phyloP scores from a whole-genome alignment of 2,113 vertebrate genomes.

The Salvelinus alpinus region DNA sequence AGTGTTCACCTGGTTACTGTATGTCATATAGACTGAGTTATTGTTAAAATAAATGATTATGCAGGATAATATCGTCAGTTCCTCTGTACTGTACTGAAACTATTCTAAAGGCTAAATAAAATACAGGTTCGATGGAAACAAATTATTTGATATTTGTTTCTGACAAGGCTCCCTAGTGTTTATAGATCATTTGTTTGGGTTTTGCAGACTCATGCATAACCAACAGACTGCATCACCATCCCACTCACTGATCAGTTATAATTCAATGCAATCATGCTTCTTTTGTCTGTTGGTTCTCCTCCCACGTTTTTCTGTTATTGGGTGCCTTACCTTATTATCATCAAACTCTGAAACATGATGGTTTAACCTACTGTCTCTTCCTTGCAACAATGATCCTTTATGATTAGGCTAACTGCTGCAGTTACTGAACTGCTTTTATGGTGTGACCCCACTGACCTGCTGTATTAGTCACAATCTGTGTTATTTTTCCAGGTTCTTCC shows the following conservation, averaged over 20 bases:
- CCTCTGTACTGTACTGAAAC: background rate
- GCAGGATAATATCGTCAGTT: too few species aligned
- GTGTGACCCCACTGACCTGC: too few species aligned
- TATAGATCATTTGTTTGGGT: background rate
- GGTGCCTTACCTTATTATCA: background rate
- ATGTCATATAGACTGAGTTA: background rate
- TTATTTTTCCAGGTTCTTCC: too few species aligned
- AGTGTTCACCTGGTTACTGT: background rate
- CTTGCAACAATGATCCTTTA: background rate
- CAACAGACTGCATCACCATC: background rate
- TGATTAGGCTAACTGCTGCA: too few species aligned
- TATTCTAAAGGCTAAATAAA: background rate
- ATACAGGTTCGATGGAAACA: background rate
- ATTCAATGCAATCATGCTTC: background rate
- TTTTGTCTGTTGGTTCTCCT: slow-evolving; percentile 3
- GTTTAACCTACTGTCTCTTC: background rate
- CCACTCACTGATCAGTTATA: background rate
- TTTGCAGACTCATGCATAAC: background rate
- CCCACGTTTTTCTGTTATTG: background rate
- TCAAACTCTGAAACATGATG: background rate
- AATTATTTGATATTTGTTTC: background rate
- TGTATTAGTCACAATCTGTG: too few species aligned
- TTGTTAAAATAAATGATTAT: background rate
- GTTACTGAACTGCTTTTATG: too few species aligned
- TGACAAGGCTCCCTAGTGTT: background rate